Conservation (phyloP, 2,888 invertebrate genomes). For the Megaustenia siamemsis region DNA sequence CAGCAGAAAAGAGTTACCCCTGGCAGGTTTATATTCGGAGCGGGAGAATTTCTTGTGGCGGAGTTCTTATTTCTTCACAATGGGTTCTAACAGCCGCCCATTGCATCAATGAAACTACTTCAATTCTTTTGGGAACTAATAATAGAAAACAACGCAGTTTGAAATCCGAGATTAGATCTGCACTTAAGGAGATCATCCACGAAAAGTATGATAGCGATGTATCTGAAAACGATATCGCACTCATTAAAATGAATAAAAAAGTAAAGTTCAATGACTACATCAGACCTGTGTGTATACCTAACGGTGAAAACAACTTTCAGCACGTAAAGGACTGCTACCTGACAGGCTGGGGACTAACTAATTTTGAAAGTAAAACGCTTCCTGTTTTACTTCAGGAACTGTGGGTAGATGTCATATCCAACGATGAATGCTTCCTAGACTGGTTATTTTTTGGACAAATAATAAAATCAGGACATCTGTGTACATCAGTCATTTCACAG, state of each 20-base stretch:
- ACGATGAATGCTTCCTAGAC: background rate
- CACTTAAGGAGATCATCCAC: background rate
- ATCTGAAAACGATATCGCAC: background rate
- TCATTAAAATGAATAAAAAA: background rate
- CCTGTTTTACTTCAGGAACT: background rate
- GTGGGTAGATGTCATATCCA: background rate
- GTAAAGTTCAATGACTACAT: slow-evolving; percentile 13
- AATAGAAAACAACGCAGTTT: background rate
- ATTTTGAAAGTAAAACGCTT: background rate
- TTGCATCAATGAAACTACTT: background rate
- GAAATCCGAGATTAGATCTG: background rate
- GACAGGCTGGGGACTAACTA: slow-evolving; percentile 20
- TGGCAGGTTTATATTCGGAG: slow-evolving; percentile 28
- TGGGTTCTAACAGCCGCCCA: slow-evolving; percentile 39
- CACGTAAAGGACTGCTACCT: background rate
- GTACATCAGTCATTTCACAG: background rate
- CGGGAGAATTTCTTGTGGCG: background rate
- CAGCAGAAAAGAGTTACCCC: slow-evolving; percentile 1
- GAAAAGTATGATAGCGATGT: background rate
- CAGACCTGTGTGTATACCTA: background rate
- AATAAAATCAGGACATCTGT: background rate
- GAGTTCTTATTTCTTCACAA: background rate
- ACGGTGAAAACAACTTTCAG: background rate
- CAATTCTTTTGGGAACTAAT: background rate
- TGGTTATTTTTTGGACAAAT: background rate